These are phyloP conservation scores for Dolichomitus sp. DNA, from an alignment of 2,888 invertebrate species.

Conservation along the genomic window DNA sequence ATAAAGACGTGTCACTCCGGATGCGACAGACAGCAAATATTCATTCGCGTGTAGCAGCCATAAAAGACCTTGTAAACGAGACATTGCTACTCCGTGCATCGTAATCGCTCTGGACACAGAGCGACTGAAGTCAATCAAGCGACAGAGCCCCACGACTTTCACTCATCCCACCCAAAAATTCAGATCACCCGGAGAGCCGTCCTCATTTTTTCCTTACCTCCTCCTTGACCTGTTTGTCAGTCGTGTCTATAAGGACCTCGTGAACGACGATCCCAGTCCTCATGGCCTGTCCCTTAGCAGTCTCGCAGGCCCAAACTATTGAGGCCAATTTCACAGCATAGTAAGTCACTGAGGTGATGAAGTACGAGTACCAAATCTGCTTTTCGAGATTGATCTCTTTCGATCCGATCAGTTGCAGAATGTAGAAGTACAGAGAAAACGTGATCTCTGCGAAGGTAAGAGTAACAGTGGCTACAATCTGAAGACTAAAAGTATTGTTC, in stretches of 20 bases:
- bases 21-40: not conserved
- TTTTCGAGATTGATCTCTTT: conserved; percentile 71
- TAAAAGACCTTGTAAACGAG: not conserved
- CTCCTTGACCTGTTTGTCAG: conserved; percentile 72
- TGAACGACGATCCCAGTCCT: conserved; percentile 75
- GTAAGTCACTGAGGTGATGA: conserved; percentile 75
- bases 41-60: not conserved
- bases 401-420: conserved; percentile 67
- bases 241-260: conserved; percentile 72
- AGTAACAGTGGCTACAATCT: conserved; percentile 72
- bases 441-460: conserved; percentile 77
- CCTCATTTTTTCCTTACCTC: conserved; percentile 70
- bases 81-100: not conserved
- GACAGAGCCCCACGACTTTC: not conserved
- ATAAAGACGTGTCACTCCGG: not conserved
- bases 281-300: conserved; percentile 74
- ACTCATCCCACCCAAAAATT: not conserved
- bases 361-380: conserved; percentile 77
- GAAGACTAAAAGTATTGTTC: conserved; percentile 74
- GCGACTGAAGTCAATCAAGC: not conserved
- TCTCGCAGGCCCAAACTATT: conserved; percentile 77
- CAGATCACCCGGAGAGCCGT: not conserved
- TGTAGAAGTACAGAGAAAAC: conserved; percentile 78
- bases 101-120: not conserved
- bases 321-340: conserved; percentile 73